Percentiles rank a stretch among this genome's conserved stretches.
These are phyloP conservation scores for Micromussa lordhowensis DNA, from an alignment of 92 coral and sea anemone genomes.

Conservation along the genomic window DNA sequence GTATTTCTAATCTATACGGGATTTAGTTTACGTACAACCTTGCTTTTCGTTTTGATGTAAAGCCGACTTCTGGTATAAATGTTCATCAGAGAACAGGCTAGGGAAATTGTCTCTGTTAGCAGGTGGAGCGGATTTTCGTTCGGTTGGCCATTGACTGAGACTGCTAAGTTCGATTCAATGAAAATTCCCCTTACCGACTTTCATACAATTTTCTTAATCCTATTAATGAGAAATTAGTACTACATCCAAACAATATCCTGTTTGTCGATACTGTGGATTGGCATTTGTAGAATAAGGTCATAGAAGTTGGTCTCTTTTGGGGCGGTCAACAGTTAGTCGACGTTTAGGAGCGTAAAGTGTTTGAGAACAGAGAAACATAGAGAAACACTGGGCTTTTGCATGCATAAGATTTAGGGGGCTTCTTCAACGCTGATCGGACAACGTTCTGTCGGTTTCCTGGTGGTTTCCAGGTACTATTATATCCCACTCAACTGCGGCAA, in stretches of 20 bases:
- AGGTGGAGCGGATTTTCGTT: neutral
- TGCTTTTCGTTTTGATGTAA: neutral
- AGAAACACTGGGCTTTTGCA: neutral
- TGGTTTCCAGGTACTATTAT: neutral
- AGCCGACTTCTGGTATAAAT: neutral
- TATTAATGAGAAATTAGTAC: neutral
- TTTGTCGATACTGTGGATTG: neutral
- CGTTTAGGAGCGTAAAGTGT: neutral
- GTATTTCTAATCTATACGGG: no score
- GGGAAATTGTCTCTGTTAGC: neutral
- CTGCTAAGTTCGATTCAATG: neutral
- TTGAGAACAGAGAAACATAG: neutral
- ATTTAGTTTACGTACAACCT: neutral
- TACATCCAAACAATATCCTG: neutral
- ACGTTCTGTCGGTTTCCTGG: neutral
- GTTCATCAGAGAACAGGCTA: neutral
- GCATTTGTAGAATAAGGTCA: neutral
- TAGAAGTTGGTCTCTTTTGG: neutral
- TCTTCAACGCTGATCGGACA: neutral
- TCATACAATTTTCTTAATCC: neutral
- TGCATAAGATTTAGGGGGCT: neutral
- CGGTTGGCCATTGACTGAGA: neutral
- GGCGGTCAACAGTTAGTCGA: neutral
- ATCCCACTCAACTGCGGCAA: constrained; percentile 7
- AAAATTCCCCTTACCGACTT: neutral